Conservation (phyloP, 1,140 invertebrate species). For the Melipona quadrifasciata region DNA sequence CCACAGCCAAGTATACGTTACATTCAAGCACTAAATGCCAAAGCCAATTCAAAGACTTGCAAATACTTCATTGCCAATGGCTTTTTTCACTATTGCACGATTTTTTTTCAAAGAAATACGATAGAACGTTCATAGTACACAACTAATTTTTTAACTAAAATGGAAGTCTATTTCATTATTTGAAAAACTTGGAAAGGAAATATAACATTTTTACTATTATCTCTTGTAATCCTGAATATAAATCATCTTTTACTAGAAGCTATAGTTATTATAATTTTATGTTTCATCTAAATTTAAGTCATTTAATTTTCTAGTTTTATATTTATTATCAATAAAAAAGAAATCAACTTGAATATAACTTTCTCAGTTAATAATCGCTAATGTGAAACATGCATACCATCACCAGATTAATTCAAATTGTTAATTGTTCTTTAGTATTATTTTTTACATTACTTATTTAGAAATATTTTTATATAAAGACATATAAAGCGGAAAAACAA, state of each 20-base stretch:
- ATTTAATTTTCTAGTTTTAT: neutral
- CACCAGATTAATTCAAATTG: slow-evolving; percentile 18
- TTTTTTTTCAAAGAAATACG: neutral
- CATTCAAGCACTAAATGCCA: slow-evolving; percentile 61
- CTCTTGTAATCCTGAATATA: neutral
- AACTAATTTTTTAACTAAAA: slow-evolving; percentile 4
- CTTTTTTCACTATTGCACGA: slow-evolving; percentile 33
- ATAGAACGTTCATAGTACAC: slow-evolving; percentile 1
- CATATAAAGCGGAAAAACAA: slow-evolving; percentile 34
- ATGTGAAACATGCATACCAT: slow-evolving; percentile 34
- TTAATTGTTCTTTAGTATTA: neutral
- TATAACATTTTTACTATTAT: neutral
- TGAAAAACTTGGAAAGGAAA: neutral
- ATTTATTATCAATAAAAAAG: too few relatives aligned
- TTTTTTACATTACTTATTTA: neutral
- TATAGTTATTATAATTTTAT: neutral
- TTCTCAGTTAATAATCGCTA: slow-evolving; percentile 2
- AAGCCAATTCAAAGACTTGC: slow-evolving; percentile 63
- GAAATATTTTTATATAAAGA: neutral
- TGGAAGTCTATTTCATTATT: neutral
- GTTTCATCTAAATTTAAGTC: neutral
- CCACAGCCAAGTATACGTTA: slow-evolving; percentile 54
- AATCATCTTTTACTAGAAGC: neutral
- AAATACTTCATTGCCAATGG: slow-evolving; percentile 54
- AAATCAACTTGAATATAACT: slow-evolving; percentile 20